Evolutionary conservation across 2,113 vertebrate genomes (phyloP), one percentile per base, ranked within the genome.

Genomic region (Oreotrochilus melanogaster): DNA sequence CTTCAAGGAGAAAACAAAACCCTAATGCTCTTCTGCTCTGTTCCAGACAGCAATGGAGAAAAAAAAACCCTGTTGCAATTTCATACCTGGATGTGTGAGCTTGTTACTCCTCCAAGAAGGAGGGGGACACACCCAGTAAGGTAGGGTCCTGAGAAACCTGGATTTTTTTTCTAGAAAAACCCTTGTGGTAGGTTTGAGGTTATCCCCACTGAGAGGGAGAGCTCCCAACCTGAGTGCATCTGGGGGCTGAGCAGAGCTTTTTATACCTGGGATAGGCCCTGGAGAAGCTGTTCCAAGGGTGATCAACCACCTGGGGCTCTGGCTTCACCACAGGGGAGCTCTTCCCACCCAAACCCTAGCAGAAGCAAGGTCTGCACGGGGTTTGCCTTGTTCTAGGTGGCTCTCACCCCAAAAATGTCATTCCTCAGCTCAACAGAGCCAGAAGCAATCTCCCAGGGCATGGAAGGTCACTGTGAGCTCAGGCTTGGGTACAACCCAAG

Each of bases 321-420:
- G 48, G 6, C 48, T 62, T 62, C 35, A 43, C 25, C 2, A 1
- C 31, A 88, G 18, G 0, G 0, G 16, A 30, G n/a, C 8, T 39
- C 31, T 89, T 73, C 45, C 43, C 11, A 54, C 27, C 21, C 47
- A 43, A 45, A 43, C 7, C 33, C 35, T 43, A 45, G 53, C 18
- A 78, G 73, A 56, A 60, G 42, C 23, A 28, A 61, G 33, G 30
- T 8, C 35, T 37, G 35, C 35, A 37, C 10, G 35, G 25, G 22
- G 50, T 66, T 78, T 57, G 43, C 61, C 21, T 47, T 28, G 37
- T 28, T 75, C 11, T 42, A n/a, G 19, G 56, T 58, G 35, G 14
- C 30, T 75, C 56, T 70, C 11, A 25, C 13, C 43, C 48, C 31
- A 0, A 13, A 62, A 75, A n/a, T 10, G 3, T 33, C 1, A 4